A percentile compares a stretch with the other conserved stretches of the same genome.
Conservation (phyloP, 2,888 invertebrate genomes). For the Pasiphila rectangulata region DNA sequence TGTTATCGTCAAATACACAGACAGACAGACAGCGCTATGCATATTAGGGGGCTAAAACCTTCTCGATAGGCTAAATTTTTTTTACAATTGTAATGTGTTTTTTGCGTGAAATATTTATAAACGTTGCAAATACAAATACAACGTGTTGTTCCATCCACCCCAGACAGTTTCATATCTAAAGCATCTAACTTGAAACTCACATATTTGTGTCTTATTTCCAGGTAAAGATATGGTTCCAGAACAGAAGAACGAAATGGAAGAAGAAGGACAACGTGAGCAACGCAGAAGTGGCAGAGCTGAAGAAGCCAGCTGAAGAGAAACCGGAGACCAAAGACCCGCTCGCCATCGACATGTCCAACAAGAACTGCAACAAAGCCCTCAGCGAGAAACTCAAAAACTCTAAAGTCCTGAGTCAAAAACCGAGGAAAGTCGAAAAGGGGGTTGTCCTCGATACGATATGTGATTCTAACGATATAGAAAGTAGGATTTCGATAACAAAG, state of each 20-base stretch:
- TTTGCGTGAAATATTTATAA: too few species aligned
- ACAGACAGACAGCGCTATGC: too few species aligned
- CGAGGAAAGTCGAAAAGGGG: slow-evolving; percentile 65
- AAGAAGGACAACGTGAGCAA: slow-evolving; percentile 96
- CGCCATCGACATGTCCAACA: slow-evolving; percentile 71
- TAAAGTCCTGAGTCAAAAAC: slow-evolving; percentile 53
- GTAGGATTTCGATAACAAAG: slow-evolving; percentile 76
- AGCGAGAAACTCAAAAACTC: slow-evolving; percentile 63
- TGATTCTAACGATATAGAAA: slow-evolving; percentile 72
- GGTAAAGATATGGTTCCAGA: slow-evolving; percentile 96
- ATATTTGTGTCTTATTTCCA: slow-evolving; percentile 65
- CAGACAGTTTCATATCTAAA: too few species aligned
- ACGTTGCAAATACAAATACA: too few species aligned
- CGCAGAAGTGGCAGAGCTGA: slow-evolving; percentile 92
- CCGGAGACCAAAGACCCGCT: slow-evolving; percentile 57
- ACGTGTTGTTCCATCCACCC: too few species aligned
- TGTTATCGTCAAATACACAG: too few species aligned
- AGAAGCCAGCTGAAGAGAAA: slow-evolving; percentile 64
- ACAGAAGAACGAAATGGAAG: slow-evolving; percentile 87
- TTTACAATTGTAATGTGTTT: too few species aligned
- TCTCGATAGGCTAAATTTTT: too few species aligned
- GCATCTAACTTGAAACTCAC: too few species aligned
- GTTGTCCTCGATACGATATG: slow-evolving; percentile 63
- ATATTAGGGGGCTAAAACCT: too few species aligned
- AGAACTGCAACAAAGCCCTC: slow-evolving; percentile 64